Base-by-base conservation (phyloP, 2,113 vertebrate genomes). In the Syrmaticus mikado region DNA sequence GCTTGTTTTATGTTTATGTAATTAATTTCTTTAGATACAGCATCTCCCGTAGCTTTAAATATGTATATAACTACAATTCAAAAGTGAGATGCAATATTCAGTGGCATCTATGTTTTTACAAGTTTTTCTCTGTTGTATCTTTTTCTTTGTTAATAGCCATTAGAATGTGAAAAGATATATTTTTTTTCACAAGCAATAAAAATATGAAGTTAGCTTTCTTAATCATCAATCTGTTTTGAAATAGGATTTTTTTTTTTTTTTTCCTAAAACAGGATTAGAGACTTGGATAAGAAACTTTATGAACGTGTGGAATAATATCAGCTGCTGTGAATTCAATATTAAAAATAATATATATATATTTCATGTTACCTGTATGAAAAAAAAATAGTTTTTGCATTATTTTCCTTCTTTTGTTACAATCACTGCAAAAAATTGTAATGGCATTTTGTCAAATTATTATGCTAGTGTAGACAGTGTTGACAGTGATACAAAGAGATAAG, bases 181-280 rank as follows among this genome's bases (percentile, higher is more conserved):
- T 21, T 8, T 14, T 9, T 74, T 53, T 66, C 14, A 67, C 32
- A 50, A 80, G 14, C 6, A 74, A 24, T 40, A 62, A 73, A 85
- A 76, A 24, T 14, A 28, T 0, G 0, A 85, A 74, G 3, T 27
- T 3, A 58, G 6, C 8, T 82, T 65, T 66, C 20, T 5, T 62
- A 40, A 48, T 66, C 4, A 48, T 52, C 14, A 61, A 8, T 22
- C 7, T 62, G 12, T 79, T 91, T 57, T 65, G 34, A 85, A 95
- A 62, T 24, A 20, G 2, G 10, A 12, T 18, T 20, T 22, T 20
- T 36, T 8, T 10, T 22, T 21, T 22, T 48, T 66, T 64, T 75
- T 52, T 17, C 17, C 20, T 12, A 75, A 10, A 46, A 10, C 0
- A 48, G 48, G 52, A 53, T 73, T 40, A 43, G 2, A 4, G 8